Evolutionary conservation across 2,888 invertebrate species (phyloP), one percentile per base, ranked within the genome.

Genomic region (Limenitis camilla): DNA sequence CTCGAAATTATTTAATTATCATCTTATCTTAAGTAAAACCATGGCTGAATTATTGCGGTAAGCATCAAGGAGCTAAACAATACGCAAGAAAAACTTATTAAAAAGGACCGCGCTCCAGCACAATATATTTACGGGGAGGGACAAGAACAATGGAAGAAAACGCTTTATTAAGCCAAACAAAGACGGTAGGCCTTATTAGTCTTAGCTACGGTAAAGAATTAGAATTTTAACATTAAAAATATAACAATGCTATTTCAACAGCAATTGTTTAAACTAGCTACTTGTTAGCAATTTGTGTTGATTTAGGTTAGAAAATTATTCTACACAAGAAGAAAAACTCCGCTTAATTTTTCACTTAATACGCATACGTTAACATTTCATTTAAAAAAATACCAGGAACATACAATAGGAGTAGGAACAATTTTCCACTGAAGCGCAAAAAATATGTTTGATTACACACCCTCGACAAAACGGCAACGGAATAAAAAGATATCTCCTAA

Each of bases 401-500:
- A 28, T 29, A 50, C 43, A 40, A 51, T 40, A 35, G 33, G 40
- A 40, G 50, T 36, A 39, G 43, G 40, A 33, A 51, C 50, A 44
- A 51, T 35, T 45, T 45, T 45, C 30, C 44, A 33, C 33, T 40
- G 40, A 36, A 43, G 43, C 43, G 43, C 31, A 48, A 55, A 61
- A 63, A 59, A 64, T 61, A 60, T 59, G 60, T 60, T 58, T 63
- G 64, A 69, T 65, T 62, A 63, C 62, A 58, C 56, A 59, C 61
- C 63, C 62, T 61, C 59, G 65, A 56, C 62, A 64, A 62, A 66
- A 66, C 65, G 62, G 60, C 65, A 63, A 61, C 70, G 65, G 64
- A 61, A 61, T 61, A 64, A 67, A 69, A 68, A 68, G 61, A 70
- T 66, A 71, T 69, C 70, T 69, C 69, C 72, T 68, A 74, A 81